Conservation (phyloP, 2,797 vertebrate species). For the Diceros bicornis region DNA sequence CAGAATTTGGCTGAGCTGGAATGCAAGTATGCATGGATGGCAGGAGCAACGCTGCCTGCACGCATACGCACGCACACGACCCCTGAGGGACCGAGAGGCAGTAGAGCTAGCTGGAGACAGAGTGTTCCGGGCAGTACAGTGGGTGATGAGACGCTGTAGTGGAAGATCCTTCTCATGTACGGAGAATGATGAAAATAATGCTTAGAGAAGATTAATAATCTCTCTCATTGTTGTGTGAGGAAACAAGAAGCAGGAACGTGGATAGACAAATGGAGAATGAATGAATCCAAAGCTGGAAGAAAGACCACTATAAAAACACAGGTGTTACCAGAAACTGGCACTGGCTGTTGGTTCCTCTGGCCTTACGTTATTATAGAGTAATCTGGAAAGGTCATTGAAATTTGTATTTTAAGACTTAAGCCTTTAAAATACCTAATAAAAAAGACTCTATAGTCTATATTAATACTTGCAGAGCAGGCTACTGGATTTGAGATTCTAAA, state of each 20-base stretch:
- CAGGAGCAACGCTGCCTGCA: no score
- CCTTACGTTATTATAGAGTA: neutral
- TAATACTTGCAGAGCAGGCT: neutral
- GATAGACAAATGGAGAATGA: neutral
- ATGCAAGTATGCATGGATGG: fast-evolving
- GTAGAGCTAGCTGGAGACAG: neutral
- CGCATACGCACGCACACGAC: neutral
- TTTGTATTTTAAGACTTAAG: neutral
- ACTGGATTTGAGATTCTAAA: neutral
- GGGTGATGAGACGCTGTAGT: no score
- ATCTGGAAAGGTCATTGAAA: neutral
- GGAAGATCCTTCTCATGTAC: neutral
- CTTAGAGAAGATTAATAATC: neutral
- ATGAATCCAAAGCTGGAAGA: neutral
- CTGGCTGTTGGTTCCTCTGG: neutral
- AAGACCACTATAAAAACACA: neutral
- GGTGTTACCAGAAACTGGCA: neutral
- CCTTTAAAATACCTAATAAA: neutral
- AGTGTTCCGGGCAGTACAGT: neutral
- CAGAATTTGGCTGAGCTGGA: neutral
- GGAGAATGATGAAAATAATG: neutral
- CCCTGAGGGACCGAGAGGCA: neutral
- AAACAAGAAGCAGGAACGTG: neutral
- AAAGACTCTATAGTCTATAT: neutral
- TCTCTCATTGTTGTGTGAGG: neutral